These are phyloP conservation scores for Pelmatolapia mariae DNA, from an alignment of 2,113 vertebrate genomes.

Conservation along the genomic window DNA sequence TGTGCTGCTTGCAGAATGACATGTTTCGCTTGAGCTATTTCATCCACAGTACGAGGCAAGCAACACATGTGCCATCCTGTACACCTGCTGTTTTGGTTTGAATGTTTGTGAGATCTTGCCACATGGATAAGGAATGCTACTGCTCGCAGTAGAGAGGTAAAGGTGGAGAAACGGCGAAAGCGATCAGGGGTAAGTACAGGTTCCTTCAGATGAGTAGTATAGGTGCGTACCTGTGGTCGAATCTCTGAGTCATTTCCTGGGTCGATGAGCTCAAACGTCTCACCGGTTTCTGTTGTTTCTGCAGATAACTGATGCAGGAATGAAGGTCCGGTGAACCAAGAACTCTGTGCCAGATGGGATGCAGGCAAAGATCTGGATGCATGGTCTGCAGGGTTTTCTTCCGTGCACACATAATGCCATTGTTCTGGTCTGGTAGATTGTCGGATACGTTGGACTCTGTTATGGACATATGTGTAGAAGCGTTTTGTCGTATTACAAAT, in stretches of 20 bases:
- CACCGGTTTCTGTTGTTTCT: no score
- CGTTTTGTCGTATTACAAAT: no score
- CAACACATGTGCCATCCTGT: no score
- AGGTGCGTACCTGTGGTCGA: neutral
- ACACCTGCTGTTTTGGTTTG: no score
- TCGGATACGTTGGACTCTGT: no score
- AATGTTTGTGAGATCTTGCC: neutral
- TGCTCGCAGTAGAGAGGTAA: neutral
- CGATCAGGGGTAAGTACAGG: neutral
- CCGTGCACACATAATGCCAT: no score
- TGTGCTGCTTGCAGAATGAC: no score
- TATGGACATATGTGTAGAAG: no score
- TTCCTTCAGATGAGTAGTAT: neutral
- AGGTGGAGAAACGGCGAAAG: neutral
- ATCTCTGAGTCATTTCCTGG: neutral
- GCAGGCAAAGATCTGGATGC: neutral
- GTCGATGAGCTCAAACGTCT: neutral
- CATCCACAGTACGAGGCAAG: no score
- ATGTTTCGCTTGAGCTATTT: no score
- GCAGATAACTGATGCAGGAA: neutral
- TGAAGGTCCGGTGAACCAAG: neutral
- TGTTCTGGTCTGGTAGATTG: no score
- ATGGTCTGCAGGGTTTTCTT: neutral
- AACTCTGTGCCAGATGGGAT: neutral
- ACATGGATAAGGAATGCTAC: neutral